phyloP scores from a whole-genome alignment of 2,888 invertebrate genomes.

The Ennomos fuscantarius region DNA sequence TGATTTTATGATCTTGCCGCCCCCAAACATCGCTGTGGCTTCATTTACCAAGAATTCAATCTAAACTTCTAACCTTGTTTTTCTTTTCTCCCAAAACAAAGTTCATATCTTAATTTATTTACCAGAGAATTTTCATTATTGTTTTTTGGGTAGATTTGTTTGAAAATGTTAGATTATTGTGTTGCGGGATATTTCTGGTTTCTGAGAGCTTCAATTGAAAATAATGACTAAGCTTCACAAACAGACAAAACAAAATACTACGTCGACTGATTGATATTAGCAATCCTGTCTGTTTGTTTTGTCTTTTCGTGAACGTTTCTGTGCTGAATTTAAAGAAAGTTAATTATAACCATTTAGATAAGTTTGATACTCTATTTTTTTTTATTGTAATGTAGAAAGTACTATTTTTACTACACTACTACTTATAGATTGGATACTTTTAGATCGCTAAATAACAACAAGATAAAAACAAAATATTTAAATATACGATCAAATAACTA shows the following conservation, averaged over 20 bases:
- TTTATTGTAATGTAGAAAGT: too few relatives aligned
- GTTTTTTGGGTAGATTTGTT: slow-evolving; percentile 37
- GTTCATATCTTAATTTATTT: slow-evolving; percentile 43
- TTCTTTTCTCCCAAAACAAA: slow-evolving; percentile 35
- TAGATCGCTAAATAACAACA: too few relatives aligned
- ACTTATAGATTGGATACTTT: too few relatives aligned
- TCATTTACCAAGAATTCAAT: slow-evolving; percentile 39
- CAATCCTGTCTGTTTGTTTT: too few relatives aligned
- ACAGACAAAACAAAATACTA: neutral
- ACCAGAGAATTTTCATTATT: slow-evolving; percentile 36
- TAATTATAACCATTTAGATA: too few relatives aligned
- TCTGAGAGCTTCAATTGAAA: slow-evolving; percentile 11
- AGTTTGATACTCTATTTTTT: too few relatives aligned
- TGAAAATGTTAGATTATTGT: slow-evolving; percentile 27
- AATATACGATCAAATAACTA: too few relatives aligned
- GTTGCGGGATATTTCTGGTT: slow-evolving; percentile 13
- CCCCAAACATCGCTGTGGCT: slow-evolving; percentile 28
- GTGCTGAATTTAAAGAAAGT: too few relatives aligned
- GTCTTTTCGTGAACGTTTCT: too few relatives aligned
- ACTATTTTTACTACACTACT: too few relatives aligned
- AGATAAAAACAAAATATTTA: too few relatives aligned
- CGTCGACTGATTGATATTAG: too few relatives aligned
- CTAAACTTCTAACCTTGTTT: slow-evolving; percentile 39
- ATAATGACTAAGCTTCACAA: slow-evolving; percentile 5
- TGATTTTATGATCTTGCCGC: slow-evolving; percentile 27